A percentile compares a stretch with the other conserved stretches of the same genome.
Conservation (phyloP, 2,888 invertebrate species). For the Octodonta nipae region DNA sequence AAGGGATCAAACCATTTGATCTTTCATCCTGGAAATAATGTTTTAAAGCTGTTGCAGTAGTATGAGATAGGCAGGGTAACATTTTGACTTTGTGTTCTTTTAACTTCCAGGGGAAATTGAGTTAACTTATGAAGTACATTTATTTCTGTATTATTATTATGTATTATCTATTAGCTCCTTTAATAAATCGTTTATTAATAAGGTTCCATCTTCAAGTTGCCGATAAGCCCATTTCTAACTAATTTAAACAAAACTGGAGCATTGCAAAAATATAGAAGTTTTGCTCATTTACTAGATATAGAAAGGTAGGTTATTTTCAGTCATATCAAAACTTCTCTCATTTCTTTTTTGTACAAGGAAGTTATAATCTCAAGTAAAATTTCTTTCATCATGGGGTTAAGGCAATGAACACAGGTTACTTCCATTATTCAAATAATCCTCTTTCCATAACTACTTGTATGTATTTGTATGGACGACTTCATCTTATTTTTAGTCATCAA, state of each 20-base stretch:
- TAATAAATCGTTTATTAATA: conserved; percentile 10
- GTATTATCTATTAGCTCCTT: conserved; percentile 6
- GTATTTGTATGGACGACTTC: conserved; percentile 10
- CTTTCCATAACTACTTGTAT: conserved; percentile 13
- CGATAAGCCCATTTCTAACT: conserved; percentile 13
- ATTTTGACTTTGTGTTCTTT: conserved; percentile 15
- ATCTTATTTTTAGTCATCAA: conserved; percentile 13
- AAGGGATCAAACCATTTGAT: conserved; percentile 18
- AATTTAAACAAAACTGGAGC: conserved; percentile 14
- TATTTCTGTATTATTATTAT: conserved; percentile 10
- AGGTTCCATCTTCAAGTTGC: conserved; percentile 13
- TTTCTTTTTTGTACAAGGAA: conserved; percentile 12
- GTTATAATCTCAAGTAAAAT: conserved; percentile 14
- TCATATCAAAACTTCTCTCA: conserved; percentile 14
- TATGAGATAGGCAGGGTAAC: conserved; percentile 17
- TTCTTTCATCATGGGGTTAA: conserved; percentile 23
- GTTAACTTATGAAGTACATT: conserved; percentile 10
- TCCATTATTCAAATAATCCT: conserved; percentile 15
- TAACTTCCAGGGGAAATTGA: conserved; percentile 12
- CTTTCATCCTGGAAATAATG: conserved; percentile 11
- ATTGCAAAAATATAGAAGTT: conserved; percentile 14
- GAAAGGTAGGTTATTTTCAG: conserved; percentile 1
- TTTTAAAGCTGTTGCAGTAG: conserved; percentile 15
- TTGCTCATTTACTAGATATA: conserved; percentile 9
- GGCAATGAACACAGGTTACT: conserved; percentile 17